Evolutionary conservation across 2,113 vertebrate species (phyloP).

Genomic region (Grantiella picta): DNA sequence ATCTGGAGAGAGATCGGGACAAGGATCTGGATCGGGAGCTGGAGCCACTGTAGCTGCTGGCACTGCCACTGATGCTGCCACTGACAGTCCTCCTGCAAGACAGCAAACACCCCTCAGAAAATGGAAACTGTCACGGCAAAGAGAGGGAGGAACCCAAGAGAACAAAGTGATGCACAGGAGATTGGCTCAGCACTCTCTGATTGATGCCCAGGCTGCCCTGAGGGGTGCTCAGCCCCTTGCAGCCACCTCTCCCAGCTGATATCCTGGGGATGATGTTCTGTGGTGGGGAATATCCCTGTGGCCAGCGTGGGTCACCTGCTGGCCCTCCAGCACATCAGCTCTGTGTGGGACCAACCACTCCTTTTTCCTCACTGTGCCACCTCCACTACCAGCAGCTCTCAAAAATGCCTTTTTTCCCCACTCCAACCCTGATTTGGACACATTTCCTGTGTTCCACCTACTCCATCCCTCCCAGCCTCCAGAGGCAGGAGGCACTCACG

Average conservation of each 20-base stretch:
- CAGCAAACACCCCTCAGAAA: neutral
- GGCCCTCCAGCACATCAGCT: neutral
- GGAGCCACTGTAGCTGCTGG: constrained; percentile 91
- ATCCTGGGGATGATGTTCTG: neutral
- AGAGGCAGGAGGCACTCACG: neutral
- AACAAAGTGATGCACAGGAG: neutral
- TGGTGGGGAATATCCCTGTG: neutral
- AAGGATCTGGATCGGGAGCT: constrained; percentile 87
- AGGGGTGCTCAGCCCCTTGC: neutral
- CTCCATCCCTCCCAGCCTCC: neutral
- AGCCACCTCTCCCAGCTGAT: neutral
- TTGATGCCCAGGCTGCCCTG: neutral
- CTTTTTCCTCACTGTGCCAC: accelerated
- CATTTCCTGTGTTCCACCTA: neutral
- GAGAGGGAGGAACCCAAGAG: accelerated
- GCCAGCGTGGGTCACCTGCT: neutral
- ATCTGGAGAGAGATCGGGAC: constrained; percentile 52
- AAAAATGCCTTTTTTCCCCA: neutral
- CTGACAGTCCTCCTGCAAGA: constrained; percentile 84
- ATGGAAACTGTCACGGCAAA: accelerated
- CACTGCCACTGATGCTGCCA: constrained; percentile 88
- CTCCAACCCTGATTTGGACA: neutral
- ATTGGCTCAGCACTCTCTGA: neutral
- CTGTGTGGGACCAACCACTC: neutral
- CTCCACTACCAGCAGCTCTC: neutral